Evolutionary conservation across 30 jellyfish, hydroid and myxozoan genomes (phyloP), one percentile per base, ranked within the genome.

Genomic region (Turritopsis rubra): DNA sequence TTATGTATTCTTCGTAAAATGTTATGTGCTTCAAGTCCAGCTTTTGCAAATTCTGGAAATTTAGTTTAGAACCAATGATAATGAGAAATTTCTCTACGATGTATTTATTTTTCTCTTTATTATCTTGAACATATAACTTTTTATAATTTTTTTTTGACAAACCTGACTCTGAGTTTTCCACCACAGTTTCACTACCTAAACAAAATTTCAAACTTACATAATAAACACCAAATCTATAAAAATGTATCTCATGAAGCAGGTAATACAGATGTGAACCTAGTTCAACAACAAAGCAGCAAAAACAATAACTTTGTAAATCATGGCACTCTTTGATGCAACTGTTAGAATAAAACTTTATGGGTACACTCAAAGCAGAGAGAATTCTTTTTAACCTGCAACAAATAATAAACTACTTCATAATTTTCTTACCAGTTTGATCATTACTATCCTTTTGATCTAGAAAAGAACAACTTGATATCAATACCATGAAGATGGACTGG

Each of bases 11-110:
- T 75, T 25, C 95, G 66, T 19, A 80, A 87, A 77, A 74, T 73
- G 52, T 87, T 87, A 26, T 87, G 95, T 29, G 89, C 89, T 72
- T 79, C 65, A 52, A 86, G 76, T 20, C 75, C 86, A 18, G 79
- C 73, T 53, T 88, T 70, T 1, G 96, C 72, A 72, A 75, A 41
- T 3, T 41, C 60, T 41, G 60, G 13, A 41, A 41, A 41, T 41
- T 41, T 13, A 41, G 13, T 41, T 13, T 41, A 3, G 60, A 41
- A 41, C 13, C 60, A 41, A 13, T 41, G 9, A 3, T 41, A 13
- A 13, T 41, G 60, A 41, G 13, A 41, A 3, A 41, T 41, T 41
- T 41, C 13, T 41, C 60, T 41, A 41, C 13, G 60, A 3, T 3
- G 60, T 41, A 41, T 41, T 3, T 13, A 3, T 41, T 41, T 3